A percentile compares a stretch with the other conserved stretches of the same genome.
These are phyloP conservation scores for Boloria euphrosyne DNA, from an alignment of 2,888 invertebrate species.

Conservation along the genomic window DNA sequence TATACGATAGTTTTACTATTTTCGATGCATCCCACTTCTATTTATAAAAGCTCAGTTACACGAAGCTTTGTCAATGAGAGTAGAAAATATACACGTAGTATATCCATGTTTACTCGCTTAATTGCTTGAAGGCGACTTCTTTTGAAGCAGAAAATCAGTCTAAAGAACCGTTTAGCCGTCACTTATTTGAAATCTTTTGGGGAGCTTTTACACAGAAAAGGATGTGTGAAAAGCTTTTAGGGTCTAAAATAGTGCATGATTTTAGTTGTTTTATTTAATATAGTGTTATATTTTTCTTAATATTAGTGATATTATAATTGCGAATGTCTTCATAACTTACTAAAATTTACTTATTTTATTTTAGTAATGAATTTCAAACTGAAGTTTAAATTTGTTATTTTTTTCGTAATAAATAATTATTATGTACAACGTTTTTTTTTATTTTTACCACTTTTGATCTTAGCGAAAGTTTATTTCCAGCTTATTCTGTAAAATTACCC, in stretches of 20 bases:
- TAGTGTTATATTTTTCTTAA: no score
- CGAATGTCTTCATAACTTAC: no score
- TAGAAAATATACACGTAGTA: conserved; percentile 20
- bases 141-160: conserved; percentile 45
- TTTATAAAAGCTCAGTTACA: background rate
- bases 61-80: background rate
- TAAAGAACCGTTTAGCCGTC: conserved; percentile 38
- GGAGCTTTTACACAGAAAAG: conserved; percentile 20
- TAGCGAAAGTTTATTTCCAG: no score
- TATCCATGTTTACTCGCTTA: conserved; percentile 36
- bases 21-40: background rate
- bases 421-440: no score
- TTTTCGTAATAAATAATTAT: no score
- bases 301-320: no score
- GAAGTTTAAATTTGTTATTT: no score
- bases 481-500: no score
- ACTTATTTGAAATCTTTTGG: conserved; percentile 34
- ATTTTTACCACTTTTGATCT: no score
- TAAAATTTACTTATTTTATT: no score
- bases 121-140: conserved; percentile 39
- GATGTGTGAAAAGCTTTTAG: conserved; percentile 23
- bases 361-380: no score
- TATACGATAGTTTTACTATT: no score
- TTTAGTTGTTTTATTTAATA: background rate
- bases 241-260: background rate